Evolutionary conservation across 2,888 invertebrate genomes (phyloP), one percentile per base, ranked within the genome.

Genomic region (Alsophila aescularia): DNA sequence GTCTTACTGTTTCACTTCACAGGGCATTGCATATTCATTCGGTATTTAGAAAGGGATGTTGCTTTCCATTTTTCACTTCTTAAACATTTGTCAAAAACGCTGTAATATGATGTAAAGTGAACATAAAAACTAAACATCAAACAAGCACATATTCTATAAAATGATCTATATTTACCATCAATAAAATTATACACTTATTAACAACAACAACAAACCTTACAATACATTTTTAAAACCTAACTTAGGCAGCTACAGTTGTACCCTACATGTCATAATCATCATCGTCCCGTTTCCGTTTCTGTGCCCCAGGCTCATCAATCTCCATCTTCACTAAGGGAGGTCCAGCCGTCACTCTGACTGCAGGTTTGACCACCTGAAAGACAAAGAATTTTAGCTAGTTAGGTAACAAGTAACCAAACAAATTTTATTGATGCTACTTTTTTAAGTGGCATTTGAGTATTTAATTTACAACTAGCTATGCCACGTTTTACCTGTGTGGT

Each of bases 211-310:
- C n/a, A 29, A n/a, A 32, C 12, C n/a, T 32, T 32, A 32, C 31
- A 32, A 3, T n/a, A 5, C 3, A 32, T 12, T 12, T 4, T 4
- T 12, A 12, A 13, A 13, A 4, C 13, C 0, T 32, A 32, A 32
- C 32, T 13, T 13, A 32, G 6, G n/a, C 27, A 52, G 16, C 39
- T 48, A 43, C n/a, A 31, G 15, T 7, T 42, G 18, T 48, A 65
- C 60, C 45, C 68, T 81, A 87, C 66, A 87, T 72, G 63, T 93
- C 93, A 73, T 92, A 93, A 50, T 93, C 93, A 58, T 95, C 95
- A 40, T 95, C 95, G 39, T 95, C 95, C 0, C 95, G 81, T 71
- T 95, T 95, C 13, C 95, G 86, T 71, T 95, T 95, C 16, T 93
- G 79, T 0, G 83, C 67, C 0, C 77, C 74, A 2, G 78, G 79